Conservation (phyloP, 2,113 vertebrate species). For the Epinephelus moara region DNA sequence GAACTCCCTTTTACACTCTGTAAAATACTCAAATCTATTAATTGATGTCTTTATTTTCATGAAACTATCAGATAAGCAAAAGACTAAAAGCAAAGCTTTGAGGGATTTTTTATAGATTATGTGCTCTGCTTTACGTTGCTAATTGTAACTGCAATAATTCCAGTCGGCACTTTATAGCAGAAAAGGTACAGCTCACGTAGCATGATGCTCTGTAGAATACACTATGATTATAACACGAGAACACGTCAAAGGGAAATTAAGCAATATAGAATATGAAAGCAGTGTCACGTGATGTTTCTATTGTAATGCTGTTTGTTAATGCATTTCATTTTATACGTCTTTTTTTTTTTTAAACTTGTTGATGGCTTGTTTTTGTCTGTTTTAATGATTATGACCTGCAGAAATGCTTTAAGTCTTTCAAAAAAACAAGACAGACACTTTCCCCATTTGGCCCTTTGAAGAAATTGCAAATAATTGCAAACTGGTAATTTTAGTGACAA, state of each 20-base stretch:
- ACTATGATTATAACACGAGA: not conserved
- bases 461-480: not conserved
- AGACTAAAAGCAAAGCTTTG: slow-evolving; percentile 19
- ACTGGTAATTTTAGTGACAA: not conserved
- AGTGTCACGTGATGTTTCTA: not conserved
- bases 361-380: not conserved
- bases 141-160: slow-evolving; percentile 28
- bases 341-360: not conserved
- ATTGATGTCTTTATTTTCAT: not conserved
- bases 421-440: not conserved
- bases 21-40: not conserved
- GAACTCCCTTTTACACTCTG: not conserved
- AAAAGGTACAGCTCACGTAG: slow-evolving; percentile 18
- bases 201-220: slow-evolving; percentile 15
- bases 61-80: slow-evolving; percentile 12
- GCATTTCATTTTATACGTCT: not conserved
- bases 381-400: not conserved
- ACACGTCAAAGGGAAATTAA: slow-evolving; percentile 5
- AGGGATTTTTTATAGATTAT: slow-evolving; percentile 11
- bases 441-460: not conserved
- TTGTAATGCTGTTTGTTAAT: slow-evolving; percentile 3
- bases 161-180: slow-evolving; percentile 32
- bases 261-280: not conserved
- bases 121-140: slow-evolving; percentile 16
- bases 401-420: not conserved